Base-by-base conservation (phyloP, 2,797 vertebrate genomes). In the Acanthiza pusilla region DNA sequence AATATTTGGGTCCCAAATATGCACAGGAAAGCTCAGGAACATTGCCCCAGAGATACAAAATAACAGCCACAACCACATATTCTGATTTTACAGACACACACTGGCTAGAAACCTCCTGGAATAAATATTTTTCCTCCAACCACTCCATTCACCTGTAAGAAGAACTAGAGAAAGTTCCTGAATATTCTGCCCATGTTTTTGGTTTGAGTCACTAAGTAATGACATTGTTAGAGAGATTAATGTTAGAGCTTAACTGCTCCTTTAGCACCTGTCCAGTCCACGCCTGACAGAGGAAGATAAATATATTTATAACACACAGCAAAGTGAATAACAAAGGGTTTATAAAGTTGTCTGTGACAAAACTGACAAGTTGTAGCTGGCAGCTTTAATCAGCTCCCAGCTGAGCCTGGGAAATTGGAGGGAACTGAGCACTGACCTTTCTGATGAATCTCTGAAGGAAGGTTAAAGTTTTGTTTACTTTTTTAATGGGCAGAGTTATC, bases 291-390 rank as follows among this genome's bases (percentile, higher is more conserved):
- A 88, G 85, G 86, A 97, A 97, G 97, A 98, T 97, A 98, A 98
- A 98, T 96, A 96, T 94, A 96, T 97, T 97, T 97, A 95, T 96
- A 97, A 97, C 83, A 96, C 79, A 96, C 93, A 98, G 97, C 96
- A 95, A 97, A 97, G 97, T 92, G 95, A 98, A 95, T 96, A 96
- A 97, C 97, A 97, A 97, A 97, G 97, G 96, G 95, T 98, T 98
- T 97, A 97, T 97, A 97, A 88, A 97, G 94, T 97, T 97, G 98
- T 98, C 98, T 98, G 97, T 97, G 98, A 98, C 98, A 99, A 98
- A 98, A 98, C 98, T 98, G 98, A 98, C 98, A 98, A 95, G 96
- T 93, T 36, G 3, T 58, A 91, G 92, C 91, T 94, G 88, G 95
- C 94, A 88, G 94, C 83, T 96, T 96, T 97, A 97, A 98, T 98